Base-by-base conservation (phyloP, 1,140 invertebrate genomes). In the Pogonus chalceus region DNA sequence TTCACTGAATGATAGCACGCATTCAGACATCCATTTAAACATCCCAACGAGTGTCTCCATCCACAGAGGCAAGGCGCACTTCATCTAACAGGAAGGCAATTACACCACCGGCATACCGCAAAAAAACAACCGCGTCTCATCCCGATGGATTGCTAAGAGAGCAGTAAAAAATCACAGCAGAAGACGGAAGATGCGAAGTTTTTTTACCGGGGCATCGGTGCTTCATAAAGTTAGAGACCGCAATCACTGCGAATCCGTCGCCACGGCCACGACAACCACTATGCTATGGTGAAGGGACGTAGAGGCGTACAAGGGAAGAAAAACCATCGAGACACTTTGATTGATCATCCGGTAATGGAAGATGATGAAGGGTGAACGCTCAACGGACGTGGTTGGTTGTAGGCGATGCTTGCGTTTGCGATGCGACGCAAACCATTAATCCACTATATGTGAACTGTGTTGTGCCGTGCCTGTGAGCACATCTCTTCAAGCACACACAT, bases 261-360 rank as follows among this genome's bases (percentile, higher is more conserved):
- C 14, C 14, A 14, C 4, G 14, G 26, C 4, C 7, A 31, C 26
- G 26, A 14, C 7, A 4, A 31, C 26, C 4, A 14, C 7, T 4
- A 31, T 14, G 26, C 26, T 31, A 31, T 7, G 26, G 26, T 4
- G 14, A 14, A 7, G 26, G 26, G 26, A 7, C 7, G 26, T 31
- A 14, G 4, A 14, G 26, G 26, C 26, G 26, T 4, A 14, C 14
- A 14, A 14, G 26, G 26, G 26, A 14, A 7, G 26, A 14, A 7
- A 31, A 31, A 31, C 26, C 26, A 31, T 31, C 26, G 26, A 31
- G 26, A 43, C 37, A 43, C 37, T 12, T 43, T 43, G 37, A 43
- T 43, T 43, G 37, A 43, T 43, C 18, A 43, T 43, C 37, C 37
- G 37, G 37, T 43, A 43, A 43, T 43, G 37, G 37, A 43, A 43